Conservation (phyloP, 2,888 invertebrate genomes). For the Mimumesa dahlbomi region DNA sequence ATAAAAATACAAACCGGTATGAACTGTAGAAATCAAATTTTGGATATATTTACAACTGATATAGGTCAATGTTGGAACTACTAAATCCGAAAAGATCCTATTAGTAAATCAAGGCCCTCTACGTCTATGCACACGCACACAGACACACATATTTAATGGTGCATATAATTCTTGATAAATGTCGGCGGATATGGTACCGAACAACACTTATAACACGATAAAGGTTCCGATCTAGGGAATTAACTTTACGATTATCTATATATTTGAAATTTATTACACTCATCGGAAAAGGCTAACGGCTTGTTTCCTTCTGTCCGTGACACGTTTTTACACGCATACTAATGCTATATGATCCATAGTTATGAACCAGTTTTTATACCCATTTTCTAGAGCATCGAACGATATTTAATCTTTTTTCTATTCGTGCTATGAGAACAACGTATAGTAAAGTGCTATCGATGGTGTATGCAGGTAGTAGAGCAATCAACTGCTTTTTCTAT, state of each 20-base stretch:
- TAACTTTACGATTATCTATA: conserved; percentile 47
- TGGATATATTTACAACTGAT: no score
- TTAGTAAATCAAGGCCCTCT: no score
- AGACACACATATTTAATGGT: background rate
- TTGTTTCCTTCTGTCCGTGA: conserved; percentile 51
- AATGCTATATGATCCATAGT: conserved; percentile 25
- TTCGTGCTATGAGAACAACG: background rate
- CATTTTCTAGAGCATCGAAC: conserved; percentile 51
- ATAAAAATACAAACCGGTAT: no score
- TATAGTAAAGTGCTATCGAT: conserved; percentile 8
- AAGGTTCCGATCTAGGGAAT: conserved; percentile 42
- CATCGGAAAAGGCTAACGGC: conserved; percentile 54
- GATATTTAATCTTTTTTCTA: conserved; percentile 51
- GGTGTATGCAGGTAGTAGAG: conserved; percentile 4
- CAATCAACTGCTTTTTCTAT: conserved; percentile 43
- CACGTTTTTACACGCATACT: conserved; percentile 44
- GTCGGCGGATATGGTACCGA: conserved; percentile 7
- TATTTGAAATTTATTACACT: conserved; percentile 42
- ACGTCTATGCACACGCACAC: no score
- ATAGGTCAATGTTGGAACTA: no score
- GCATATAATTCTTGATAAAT: conserved; percentile 31
- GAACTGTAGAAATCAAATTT: no score
- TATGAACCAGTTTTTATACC: conserved; percentile 47
- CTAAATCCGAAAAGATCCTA: no score
- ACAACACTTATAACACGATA: conserved; percentile 31